These are phyloP conservation scores for Thymelicus acteon DNA, from an alignment of 2,888 invertebrate genomes.

Conservation along the genomic window DNA sequence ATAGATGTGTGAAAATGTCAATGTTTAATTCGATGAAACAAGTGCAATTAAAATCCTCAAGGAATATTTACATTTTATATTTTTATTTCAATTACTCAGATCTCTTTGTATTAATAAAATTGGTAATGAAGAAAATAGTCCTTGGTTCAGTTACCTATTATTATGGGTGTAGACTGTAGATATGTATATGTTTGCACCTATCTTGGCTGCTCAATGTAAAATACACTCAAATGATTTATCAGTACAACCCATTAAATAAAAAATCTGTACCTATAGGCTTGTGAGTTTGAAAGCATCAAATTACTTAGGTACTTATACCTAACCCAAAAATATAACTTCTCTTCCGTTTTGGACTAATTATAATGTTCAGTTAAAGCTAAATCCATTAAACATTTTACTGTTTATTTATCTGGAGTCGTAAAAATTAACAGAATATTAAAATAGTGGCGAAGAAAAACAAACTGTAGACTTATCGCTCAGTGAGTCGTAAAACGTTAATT, in stretches of 20 bases:
- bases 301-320: neutral
- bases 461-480: constrained; percentile 56
- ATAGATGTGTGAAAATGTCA: no score
- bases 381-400: constrained; percentile 7
- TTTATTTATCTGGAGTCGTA: constrained; percentile 47
- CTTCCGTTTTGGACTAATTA: constrained; percentile 16
- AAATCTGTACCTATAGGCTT: neutral
- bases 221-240: no score
- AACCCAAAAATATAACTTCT: constrained; percentile 1
- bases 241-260: neutral
- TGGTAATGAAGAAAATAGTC: no score
- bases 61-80: no score
- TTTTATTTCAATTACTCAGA: no score
- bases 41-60: no score
- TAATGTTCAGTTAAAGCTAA: neutral
- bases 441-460: constrained; percentile 53
- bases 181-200: no score
- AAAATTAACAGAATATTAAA: constrained; percentile 49
- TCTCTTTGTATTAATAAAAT: no score
- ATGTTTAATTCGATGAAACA: no score
- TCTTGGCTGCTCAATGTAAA: no score
- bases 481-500: constrained; percentile 73
- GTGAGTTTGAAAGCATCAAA: neutral
- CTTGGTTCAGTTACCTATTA: no score
- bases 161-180: no score